A percentile compares a stretch with the other conserved stretches of the same genome.
phyloP scores from a whole-genome alignment of 2,797 vertebrate species.

The Neosilurus mollespiculum region DNA sequence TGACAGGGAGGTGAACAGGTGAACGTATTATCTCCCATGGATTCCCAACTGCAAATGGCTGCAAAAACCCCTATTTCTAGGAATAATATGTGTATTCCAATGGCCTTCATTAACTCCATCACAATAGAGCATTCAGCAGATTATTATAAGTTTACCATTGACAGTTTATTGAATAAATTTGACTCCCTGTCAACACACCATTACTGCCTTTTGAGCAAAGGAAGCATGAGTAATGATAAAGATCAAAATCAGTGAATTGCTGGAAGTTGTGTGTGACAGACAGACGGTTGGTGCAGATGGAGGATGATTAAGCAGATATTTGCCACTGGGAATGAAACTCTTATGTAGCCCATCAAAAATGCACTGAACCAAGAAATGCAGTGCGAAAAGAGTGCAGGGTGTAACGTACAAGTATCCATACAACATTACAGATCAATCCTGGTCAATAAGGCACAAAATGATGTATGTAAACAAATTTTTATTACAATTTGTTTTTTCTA shows the following conservation, averaged over 20 bases:
- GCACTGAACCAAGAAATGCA: neutral
- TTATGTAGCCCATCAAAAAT: neutral
- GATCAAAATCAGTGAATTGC: neutral
- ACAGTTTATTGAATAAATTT: neutral
- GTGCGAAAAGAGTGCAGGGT: neutral
- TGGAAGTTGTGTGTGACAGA: neutral
- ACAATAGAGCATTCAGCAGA: neutral
- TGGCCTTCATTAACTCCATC: neutral
- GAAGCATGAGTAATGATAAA: constrained; percentile 10
- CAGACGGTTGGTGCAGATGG: constrained; percentile 2
- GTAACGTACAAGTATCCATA: neutral
- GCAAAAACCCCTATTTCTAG: too few species aligned
- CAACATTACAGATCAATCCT: neutral
- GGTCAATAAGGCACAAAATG: neutral
- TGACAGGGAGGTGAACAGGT: too few species aligned
- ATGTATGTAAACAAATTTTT: neutral
- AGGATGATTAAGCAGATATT: neutral
- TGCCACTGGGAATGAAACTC: neutral
- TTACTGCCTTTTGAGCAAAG: neutral
- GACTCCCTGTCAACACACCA: neutral
- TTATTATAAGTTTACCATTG: neutral
- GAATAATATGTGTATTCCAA: neutral
- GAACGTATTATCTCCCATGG: too few species aligned
- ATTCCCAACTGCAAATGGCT: too few species aligned
- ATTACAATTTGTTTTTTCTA: neutral